Base-by-base conservation (phyloP, 2,113 vertebrate species). In the Pelecanoides urinatrix region DNA sequence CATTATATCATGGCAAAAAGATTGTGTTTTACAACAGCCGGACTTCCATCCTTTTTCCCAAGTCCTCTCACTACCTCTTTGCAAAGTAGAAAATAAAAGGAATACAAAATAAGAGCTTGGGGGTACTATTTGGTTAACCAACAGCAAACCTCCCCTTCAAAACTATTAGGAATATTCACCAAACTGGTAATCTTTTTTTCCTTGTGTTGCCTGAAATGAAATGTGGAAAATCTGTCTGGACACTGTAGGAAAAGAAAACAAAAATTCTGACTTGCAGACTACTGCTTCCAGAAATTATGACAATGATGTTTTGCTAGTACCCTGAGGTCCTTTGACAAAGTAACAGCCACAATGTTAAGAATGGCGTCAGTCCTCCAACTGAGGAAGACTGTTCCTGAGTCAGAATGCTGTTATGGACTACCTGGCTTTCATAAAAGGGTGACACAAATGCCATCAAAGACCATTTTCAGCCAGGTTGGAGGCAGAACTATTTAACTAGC, bases 331-430 rank as follows among this genome's bases (percentile, higher is more conserved):
- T 86, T 47, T 36, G 45, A 70, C n/a, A 58, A 79, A 66, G 19
- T 7, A 52, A 53, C 12, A 88, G 53, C 49, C 42, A 22, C 26
- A 14, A 9, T 15, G 15, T 58, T 50, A 73, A 23, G 27, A 59
- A 9, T 3, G 3, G 55, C 61, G 58, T 66, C 42, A 38, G 42
- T 52, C 2, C 4, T 9, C 14, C n/a, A 52, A 13, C 5, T 0
- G 5, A 59, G 29, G 32, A 58, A 71, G 30, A 49, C 73, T 63
- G 52, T 25, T 66, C 36, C 81, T 83, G 74, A 70, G 34, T 90
- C 92, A 76, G 66, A 38, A 53, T 23, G 56, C 62, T 77, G 38
- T 40, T 15, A 56, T 1, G 17, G 52, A 86, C 13, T 55, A 77
- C 40, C 18, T 44, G 56, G 30, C 73, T 82, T 77, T 87, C 56